Conservation (phyloP, 1,140 invertebrate species). For the Tetraneura akinire region DNA sequence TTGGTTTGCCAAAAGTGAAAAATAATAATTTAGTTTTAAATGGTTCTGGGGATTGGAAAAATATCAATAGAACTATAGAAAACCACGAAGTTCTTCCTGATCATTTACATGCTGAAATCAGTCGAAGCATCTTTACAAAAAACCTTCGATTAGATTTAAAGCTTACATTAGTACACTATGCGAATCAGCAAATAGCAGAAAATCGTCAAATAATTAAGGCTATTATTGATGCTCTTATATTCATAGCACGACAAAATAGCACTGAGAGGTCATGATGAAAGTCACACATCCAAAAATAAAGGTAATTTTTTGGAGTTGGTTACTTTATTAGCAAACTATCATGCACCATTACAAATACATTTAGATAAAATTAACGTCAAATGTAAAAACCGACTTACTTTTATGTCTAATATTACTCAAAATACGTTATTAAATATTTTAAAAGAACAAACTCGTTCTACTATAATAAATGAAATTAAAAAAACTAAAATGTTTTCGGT, state of each 20-base stretch:
- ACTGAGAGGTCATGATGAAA: background rate
- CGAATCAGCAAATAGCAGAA: background rate
- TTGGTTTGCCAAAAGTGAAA: background rate
- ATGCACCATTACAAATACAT: conserved; percentile 1
- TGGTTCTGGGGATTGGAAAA: background rate
- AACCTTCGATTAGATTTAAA: background rate
- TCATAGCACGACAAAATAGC: background rate
- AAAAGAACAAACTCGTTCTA: background rate
- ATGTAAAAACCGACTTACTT: background rate
- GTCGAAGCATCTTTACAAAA: background rate
- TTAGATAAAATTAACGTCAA: background rate
- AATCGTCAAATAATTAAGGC: no score
- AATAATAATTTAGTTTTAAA: background rate
- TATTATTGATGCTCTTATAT: background rate
- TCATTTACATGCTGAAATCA: background rate
- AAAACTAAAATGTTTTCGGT: background rate
- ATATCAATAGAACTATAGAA: background rate
- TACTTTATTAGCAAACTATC: background rate
- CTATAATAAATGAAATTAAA: background rate
- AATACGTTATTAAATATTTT: background rate
- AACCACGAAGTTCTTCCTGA: background rate
- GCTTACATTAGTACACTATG: background rate
- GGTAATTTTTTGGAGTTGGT: background rate
- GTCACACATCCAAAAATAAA: background rate
- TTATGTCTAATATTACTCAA: background rate